These are phyloP conservation scores for Sturnira hondurensis DNA, from an alignment of 2,113 vertebrate species.

Conservation along the genomic window DNA sequence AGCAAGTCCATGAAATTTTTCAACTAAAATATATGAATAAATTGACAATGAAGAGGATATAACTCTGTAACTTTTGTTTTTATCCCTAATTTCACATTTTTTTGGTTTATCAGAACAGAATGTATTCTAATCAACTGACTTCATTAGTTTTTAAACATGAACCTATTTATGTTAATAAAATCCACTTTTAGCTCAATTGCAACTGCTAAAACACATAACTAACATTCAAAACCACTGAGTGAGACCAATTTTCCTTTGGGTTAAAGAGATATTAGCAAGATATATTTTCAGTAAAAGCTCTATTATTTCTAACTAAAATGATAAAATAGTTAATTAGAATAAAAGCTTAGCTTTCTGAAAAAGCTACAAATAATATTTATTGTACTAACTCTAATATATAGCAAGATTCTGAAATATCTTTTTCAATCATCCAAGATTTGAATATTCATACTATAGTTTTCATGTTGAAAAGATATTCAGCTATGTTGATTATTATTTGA, in stretches of 20 bases:
- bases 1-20: neutral
- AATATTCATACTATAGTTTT: neutral
- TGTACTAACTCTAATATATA: neutral
- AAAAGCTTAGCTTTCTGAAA: neutral
- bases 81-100: neutral
- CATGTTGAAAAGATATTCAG: neutral
- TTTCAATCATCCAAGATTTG: neutral
- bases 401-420: neutral
- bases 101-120: neutral
- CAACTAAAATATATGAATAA: neutral
- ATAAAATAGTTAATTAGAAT: neutral
- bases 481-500: neutral
- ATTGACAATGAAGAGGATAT: neutral
- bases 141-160: neutral
- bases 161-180: neutral
- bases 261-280: neutral
- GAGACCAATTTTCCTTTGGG: neutral
- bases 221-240: neutral
- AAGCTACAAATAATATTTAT: neutral
- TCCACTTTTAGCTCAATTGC: neutral
- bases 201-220: neutral
- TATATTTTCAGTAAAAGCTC: neutral
- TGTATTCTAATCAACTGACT: neutral
- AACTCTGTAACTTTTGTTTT: neutral
- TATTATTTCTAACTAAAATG: neutral